Evolutionary conservation across 2,113 vertebrate genomes (phyloP).

Genomic region (Menura novaehollandiae): DNA sequence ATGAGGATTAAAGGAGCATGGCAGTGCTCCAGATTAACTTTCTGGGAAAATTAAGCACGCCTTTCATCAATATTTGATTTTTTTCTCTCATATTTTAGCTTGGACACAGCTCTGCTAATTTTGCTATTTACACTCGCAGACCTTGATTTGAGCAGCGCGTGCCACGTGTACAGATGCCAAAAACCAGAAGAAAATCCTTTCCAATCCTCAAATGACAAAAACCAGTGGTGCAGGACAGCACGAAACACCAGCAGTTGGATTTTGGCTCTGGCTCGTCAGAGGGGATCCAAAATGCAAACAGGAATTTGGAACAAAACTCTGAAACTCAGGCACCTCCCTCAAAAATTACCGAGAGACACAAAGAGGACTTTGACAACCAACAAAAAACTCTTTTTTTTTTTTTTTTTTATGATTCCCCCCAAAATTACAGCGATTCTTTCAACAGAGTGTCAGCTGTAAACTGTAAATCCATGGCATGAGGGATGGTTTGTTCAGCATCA

Average conservation of each 20-base stretch:
- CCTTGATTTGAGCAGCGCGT: background rate
- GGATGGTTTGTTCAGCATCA: accelerated
- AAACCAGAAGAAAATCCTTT: slow-evolving; percentile 20
- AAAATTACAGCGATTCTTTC: background rate
- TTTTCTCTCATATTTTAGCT: background rate
- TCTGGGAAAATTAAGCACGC: background rate
- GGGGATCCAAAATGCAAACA: background rate
- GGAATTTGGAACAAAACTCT: background rate
- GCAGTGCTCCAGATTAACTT: background rate
- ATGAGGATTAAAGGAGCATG: background rate
- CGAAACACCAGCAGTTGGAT: background rate
- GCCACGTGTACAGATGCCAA: background rate
- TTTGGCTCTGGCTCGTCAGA: background rate
- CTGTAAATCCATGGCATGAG: background rate
- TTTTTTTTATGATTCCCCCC: background rate
- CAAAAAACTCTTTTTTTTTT: background rate
- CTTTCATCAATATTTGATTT: slow-evolving; percentile 15
- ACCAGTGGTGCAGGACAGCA: slow-evolving; percentile 6
- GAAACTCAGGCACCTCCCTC: background rate
- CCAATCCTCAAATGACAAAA: slow-evolving; percentile 54
- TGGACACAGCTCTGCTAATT: slow-evolving; percentile 20
- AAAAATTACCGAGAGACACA: background rate
- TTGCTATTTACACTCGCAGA: background rate
- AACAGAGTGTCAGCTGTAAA: background rate
- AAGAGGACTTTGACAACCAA: background rate